Base-by-base conservation (phyloP, 2,797 vertebrate species). In the Tarsius wallacei region DNA sequence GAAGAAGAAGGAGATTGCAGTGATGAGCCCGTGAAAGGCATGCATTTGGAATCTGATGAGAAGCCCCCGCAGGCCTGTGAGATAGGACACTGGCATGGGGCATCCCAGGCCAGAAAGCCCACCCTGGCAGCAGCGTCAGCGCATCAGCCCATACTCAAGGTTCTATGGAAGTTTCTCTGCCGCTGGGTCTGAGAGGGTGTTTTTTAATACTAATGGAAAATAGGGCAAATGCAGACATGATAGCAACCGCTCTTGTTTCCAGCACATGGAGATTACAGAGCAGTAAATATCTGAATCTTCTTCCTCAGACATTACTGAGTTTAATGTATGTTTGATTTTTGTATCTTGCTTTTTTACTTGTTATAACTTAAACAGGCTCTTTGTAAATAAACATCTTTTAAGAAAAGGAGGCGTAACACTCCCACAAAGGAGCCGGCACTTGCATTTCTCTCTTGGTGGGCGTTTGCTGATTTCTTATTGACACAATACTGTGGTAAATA, bases 371-470 rank as follows among this genome's bases (percentile, higher is more conserved):
- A 42, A 59, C 4, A 47, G 28, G 36, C 26, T 55, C 11, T 31
- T 31, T n/a, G 36, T 42, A 42, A 42, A 6, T 24, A 49, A 74
- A 61, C 33, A 26, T 24, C 26, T 12, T 74, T 59, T n/a, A 49
- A 42, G 42, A 42, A 33, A 78, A 47, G 51, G 76, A 42, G 22
- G 2, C 2, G 1, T 9, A 9, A 6, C 1, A 10, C 49, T 16
- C 22, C 21, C 4, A 10, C 22, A 17, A 1, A 0, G 47, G 31
- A 51, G 21, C 0, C 0, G 3, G 36, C 1, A 0, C 4, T 17
- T 9, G 14, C 7, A 1, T 33, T 49, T 47, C 36, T 33, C 17
- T 55, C 10, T 12, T 26, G 17, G 14, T 77, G 26, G n/a, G 4
- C 4, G 5, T 82, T 64, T 61, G 36, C 31, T 26, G 47, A 42